phyloP scores from a whole-genome alignment of 2,888 invertebrate species.

The Meliscaeva auricollis region DNA sequence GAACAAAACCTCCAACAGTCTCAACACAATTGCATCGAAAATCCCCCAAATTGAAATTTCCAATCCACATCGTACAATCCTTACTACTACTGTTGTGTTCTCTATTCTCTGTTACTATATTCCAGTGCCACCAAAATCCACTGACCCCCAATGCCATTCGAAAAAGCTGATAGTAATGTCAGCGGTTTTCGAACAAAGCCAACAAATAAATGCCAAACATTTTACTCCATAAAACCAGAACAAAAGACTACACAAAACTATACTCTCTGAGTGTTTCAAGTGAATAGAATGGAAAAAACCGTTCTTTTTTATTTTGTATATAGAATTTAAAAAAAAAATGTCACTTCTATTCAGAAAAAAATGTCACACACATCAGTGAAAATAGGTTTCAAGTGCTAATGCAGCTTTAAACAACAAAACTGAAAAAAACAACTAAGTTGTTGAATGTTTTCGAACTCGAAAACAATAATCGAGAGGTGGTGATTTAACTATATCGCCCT shows the following conservation, averaged over 20 bases:
- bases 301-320: not conserved
- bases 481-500: constrained; percentile 32
- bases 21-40: constrained; percentile 58
- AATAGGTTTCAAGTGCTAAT: constrained; percentile 74
- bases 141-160: constrained; percentile 61
- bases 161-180: constrained; percentile 70
- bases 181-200: constrained; percentile 74
- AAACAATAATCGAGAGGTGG: constrained; percentile 63
- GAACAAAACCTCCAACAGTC: constrained; percentile 1
- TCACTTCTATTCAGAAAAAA: constrained; percentile 63
- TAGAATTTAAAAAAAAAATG: not conserved
- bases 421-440: constrained; percentile 27
- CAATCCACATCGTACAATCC: constrained; percentile 23
- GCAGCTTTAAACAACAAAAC: constrained; percentile 51
- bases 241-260: constrained; percentile 59
- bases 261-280: constrained; percentile 54
- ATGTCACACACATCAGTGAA: constrained; percentile 73
- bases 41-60: constrained; percentile 54
- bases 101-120: not conserved
- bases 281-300: constrained; percentile 31
- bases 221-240: constrained; percentile 70
- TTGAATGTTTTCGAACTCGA: constrained; percentile 54
- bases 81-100: not conserved
- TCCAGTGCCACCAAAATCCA: constrained; percentile 40
- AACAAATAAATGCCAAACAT: constrained; percentile 75